Evolutionary conservation across 2,888 invertebrate species (phyloP).

Genomic region (Eurytoma adleriae): DNA sequence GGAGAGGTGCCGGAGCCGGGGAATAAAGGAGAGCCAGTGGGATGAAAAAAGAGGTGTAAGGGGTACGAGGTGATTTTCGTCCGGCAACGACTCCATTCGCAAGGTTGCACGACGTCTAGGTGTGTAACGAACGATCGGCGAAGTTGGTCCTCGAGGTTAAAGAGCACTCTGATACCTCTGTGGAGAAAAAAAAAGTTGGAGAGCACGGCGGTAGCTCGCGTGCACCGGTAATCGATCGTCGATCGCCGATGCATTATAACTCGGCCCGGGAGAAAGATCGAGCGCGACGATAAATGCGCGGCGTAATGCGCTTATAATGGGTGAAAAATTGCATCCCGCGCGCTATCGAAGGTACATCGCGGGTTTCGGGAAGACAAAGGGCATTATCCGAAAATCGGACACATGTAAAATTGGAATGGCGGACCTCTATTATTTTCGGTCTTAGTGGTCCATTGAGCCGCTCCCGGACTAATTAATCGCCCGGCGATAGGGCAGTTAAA

Average conservation of each 20-base stretch:
- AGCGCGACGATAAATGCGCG: conserved; percentile 25
- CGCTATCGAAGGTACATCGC: conserved; percentile 29
- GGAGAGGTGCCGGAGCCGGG: neutral
- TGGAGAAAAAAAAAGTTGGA: no score
- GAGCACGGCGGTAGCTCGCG: no score
- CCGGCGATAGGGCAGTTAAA: conserved; percentile 26
- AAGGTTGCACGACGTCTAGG: neutral
- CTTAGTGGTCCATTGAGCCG: conserved; percentile 36
- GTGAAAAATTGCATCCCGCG: conserved; percentile 28
- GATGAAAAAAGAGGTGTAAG: conserved; percentile 19
- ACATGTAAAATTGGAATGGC: conserved; percentile 49
- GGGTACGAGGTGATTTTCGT: conserved; percentile 23
- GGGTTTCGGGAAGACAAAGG: conserved; percentile 28
- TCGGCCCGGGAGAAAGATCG: neutral
- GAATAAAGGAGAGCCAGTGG: neutral
- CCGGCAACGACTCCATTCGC: conserved; percentile 10
- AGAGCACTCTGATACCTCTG: no score
- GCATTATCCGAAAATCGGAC: conserved; percentile 49
- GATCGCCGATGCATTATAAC: conserved; percentile 15
- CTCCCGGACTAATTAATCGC: conserved; percentile 38
- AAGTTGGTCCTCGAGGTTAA: no score
- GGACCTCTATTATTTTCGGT: conserved; percentile 49
- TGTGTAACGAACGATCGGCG: neutral
- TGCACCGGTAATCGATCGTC: neutral
- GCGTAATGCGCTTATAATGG: conserved; percentile 1